Conservation (phyloP, 2,113 vertebrate genomes). For the Thamnaconus septentrionalis region DNA sequence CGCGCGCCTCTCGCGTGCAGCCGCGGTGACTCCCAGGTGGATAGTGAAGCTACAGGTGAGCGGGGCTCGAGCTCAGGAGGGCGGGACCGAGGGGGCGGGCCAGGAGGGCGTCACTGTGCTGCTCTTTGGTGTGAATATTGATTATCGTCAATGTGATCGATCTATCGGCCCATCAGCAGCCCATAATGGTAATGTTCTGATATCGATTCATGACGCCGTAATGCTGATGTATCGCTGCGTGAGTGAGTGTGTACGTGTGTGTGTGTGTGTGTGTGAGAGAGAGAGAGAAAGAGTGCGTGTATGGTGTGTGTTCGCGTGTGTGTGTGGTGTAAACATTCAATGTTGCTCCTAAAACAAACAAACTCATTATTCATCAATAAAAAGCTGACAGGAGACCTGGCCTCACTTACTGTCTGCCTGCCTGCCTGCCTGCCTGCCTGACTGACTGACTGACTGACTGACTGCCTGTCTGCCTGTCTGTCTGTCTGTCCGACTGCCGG, state of each 20-base stretch:
- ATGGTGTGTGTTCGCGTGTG: slow-evolving; percentile 10
- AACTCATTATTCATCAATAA: slow-evolving; percentile 66
- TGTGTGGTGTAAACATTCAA: slow-evolving; percentile 47
- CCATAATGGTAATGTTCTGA: too few species aligned
- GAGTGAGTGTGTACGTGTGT: not conserved
- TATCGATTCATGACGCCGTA: too few species aligned
- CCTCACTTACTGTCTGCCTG: not conserved
- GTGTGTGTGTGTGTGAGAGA: slow-evolving; percentile 4
- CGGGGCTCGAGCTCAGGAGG: not conserved
- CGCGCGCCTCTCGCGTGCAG: too few species aligned
- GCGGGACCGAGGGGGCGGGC: rapidly evolving
- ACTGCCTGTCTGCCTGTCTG: not conserved
- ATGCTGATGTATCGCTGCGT: too few species aligned
- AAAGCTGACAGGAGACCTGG: slow-evolving; percentile 22
- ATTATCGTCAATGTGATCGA: too few species aligned
- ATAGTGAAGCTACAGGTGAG: slow-evolving; percentile 39
- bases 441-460: too few species aligned
- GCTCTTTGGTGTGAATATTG: too few species aligned
- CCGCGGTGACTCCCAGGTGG: slow-evolving; percentile 26
- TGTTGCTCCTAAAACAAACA: slow-evolving; percentile 71
- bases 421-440: not conserved
- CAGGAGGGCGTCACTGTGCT: too few species aligned
- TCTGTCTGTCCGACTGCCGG: not conserved
- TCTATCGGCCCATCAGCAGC: too few species aligned
- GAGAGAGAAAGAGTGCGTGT: slow-evolving; percentile 1